Evolutionary conservation across 2,888 invertebrate genomes (phyloP).

Genomic region (Choristoneura rosaceana): DNA sequence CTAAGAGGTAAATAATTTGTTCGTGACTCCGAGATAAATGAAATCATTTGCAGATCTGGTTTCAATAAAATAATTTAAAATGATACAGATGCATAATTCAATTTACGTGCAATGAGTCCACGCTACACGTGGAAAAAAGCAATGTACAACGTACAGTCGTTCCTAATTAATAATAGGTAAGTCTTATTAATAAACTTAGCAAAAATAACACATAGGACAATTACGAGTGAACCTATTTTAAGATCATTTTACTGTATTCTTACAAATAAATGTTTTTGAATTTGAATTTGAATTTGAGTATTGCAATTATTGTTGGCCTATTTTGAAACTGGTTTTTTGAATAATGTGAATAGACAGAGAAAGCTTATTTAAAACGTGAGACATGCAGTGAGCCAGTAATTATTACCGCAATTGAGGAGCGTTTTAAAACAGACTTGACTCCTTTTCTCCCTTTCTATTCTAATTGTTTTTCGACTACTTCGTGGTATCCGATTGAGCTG

Average conservation of each 20-base stretch:
- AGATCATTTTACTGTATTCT: no score
- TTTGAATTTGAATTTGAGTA: no score
- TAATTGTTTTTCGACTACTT: no score
- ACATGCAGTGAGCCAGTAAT: not conserved
- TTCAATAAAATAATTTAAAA: not conserved
- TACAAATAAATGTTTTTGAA: no score
- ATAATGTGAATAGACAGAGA: not conserved
- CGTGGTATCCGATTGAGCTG: no score
- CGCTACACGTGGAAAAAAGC: not conserved
- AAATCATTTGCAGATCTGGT: constrained; percentile 5
- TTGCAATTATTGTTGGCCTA: not conserved
- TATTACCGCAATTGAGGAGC: not conserved
- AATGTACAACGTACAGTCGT: not conserved
- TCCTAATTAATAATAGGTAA: not conserved
- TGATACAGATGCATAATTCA: constrained; percentile 4
- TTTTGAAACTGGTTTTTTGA: not conserved
- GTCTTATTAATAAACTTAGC: not conserved
- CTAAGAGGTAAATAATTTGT: not conserved
- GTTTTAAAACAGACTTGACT: not conserved
- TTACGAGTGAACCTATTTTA: no score
- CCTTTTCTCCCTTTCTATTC: no score
- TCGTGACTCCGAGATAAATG: not conserved
- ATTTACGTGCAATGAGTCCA: not conserved
- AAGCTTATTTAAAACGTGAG: not conserved
- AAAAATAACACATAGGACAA: not conserved